These are phyloP conservation scores for Neotoma lepida DNA, from an alignment of 2,113 vertebrate genomes.

Conservation along the genomic window DNA sequence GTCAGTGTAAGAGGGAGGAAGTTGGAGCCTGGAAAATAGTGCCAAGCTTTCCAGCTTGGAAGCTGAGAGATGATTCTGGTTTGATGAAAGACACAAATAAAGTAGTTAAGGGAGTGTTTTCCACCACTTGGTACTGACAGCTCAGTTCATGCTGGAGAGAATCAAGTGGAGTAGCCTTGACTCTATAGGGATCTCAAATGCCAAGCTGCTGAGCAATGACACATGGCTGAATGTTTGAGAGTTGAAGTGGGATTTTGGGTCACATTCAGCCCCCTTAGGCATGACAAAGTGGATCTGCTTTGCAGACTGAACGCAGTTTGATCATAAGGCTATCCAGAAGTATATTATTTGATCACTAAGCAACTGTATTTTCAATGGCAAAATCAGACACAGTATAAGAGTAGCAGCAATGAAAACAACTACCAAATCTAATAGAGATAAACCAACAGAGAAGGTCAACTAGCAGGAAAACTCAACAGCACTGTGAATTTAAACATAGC, in stretches of 20 bases:
- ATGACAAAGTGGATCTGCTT: neutral
- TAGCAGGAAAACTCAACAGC: neutral
- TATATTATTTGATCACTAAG: conserved; percentile 22
- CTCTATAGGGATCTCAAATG: neutral
- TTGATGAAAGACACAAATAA: conserved; percentile 44
- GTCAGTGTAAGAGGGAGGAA: conserved; percentile 1
- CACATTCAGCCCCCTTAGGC: neutral
- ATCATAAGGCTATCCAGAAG: neutral
- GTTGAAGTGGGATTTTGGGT: neutral
- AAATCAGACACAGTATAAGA: conserved; percentile 19
- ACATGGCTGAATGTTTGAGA: neutral
- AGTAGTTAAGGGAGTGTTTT: conserved; percentile 29
- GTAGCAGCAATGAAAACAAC: conserved; percentile 30
- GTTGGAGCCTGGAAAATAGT: conserved; percentile 30
- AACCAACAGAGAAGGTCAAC: neutral
- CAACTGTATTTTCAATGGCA: neutral
- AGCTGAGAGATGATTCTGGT: conserved; percentile 38
- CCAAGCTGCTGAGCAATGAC: neutral
- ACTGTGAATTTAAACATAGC: conserved; percentile 7
- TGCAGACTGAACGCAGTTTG: neutral
- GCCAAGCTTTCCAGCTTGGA: conserved; percentile 38
- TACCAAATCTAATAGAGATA: conserved; percentile 1
- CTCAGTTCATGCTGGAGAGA: neutral
- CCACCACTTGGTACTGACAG: neutral
- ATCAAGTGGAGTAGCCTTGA: neutral